These are phyloP conservation scores for Burhinus oedicnemus DNA, from an alignment of 2,113 vertebrate genomes.

Conservation along the genomic window DNA sequence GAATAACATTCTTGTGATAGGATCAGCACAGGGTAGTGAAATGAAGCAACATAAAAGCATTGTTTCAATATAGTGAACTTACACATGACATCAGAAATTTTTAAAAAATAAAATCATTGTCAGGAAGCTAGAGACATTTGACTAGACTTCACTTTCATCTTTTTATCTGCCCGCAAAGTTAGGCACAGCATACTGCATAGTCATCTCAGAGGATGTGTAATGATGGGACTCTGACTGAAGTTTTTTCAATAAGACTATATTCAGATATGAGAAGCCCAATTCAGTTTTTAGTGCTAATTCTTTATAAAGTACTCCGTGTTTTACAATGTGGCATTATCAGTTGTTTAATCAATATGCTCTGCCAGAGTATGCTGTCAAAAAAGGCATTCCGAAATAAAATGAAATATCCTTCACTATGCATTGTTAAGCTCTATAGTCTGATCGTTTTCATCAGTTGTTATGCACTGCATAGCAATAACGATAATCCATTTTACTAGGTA, in stretches of 20 bases:
- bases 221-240: background rate
- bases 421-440: background rate
- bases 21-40: background rate
- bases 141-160: background rate
- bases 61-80: background rate
- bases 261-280: background rate
- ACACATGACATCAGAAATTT: background rate
- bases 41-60: background rate
- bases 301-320: background rate
- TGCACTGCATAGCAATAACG: background rate
- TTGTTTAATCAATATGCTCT: slow-evolving; percentile 24
- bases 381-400: slow-evolving; percentile 7
- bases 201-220: background rate
- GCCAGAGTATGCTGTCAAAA: background rate
- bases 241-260: background rate
- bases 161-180: background rate
- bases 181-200: background rate
- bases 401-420: background rate
- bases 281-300: background rate
- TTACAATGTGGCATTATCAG: background rate
- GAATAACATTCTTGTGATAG: background rate
- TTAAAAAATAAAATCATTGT: background rate
- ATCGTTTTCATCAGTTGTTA: background rate
- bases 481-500: background rate
- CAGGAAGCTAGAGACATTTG: background rate